These are phyloP conservation scores for Elegia similella DNA, from an alignment of 2,888 invertebrate species.

Conservation along the genomic window DNA sequence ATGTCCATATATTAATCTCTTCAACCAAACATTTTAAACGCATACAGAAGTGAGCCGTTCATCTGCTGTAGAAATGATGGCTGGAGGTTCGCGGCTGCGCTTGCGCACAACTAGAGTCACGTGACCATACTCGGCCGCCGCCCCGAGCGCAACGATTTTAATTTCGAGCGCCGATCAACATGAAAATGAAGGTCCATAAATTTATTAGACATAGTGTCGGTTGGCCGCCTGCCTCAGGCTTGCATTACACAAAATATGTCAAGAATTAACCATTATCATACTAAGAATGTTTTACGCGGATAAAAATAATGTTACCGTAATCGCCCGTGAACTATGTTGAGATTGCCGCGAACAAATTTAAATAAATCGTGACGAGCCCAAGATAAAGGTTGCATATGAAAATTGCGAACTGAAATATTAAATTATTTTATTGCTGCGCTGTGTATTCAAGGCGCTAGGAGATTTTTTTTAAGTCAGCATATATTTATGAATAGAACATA, in stretches of 20 bases:
- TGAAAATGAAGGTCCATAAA: constrained; percentile 79
- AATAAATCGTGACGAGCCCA: constrained; percentile 43
- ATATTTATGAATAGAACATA: too few relatives aligned
- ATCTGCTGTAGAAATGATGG: not conserved
- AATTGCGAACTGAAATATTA: constrained; percentile 6
- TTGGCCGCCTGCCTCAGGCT: constrained; percentile 60
- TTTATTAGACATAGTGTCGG: constrained; percentile 82
- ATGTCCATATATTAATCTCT: not conserved
- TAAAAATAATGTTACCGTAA: constrained; percentile 53
- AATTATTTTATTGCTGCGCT: not conserved
- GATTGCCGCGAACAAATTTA: constrained; percentile 38
- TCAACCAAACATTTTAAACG: not conserved
- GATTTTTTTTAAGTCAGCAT: not conserved
- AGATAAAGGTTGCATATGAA: constrained; percentile 26
- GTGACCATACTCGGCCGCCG: constrained; percentile 53
- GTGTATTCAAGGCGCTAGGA: not conserved
- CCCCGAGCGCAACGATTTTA: constrained; percentile 77
- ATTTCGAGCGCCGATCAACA: constrained; percentile 79
- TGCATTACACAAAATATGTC: constrained; percentile 79
- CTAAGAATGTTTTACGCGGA: constrained; percentile 61
- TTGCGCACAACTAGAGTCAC: constrained; percentile 36
- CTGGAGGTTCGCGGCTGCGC: constrained; percentile 27
- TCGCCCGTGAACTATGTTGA: constrained; percentile 46
- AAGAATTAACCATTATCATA: constrained; percentile 79
- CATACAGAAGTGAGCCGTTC: not conserved